Conservation (phyloP, 2,888 invertebrate species). For the Periphyllus acericola region DNA sequence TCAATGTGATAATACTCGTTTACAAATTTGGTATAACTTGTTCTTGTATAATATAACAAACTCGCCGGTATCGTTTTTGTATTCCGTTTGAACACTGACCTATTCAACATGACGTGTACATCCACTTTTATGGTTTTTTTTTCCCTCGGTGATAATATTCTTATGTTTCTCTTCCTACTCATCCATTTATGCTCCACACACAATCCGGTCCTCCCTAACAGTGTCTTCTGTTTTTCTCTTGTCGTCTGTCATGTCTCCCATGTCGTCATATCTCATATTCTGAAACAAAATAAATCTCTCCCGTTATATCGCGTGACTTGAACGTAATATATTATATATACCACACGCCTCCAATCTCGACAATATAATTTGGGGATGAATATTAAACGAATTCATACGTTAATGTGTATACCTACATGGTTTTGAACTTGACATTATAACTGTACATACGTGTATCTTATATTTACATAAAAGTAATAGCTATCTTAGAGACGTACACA, state of each 20-base stretch:
- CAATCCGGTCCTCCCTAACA: background rate
- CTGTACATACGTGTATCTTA: too few relatives aligned
- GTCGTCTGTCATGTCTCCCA: background rate
- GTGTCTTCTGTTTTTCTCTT: constrained; percentile 17
- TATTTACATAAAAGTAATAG: background rate
- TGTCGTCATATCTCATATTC: background rate
- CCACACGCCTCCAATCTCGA: background rate
- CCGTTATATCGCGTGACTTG: background rate
- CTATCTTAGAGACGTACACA: too few relatives aligned
- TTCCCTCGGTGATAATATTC: background rate
- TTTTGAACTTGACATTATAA: background rate
- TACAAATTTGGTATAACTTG: background rate
- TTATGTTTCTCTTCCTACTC: background rate
- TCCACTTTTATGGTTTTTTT: background rate
- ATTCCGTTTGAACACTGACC: background rate
- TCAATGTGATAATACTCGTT: background rate
- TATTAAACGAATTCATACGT: background rate
- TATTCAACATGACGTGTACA: background rate
- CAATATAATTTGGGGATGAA: background rate
- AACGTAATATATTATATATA: background rate
- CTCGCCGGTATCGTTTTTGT: background rate
- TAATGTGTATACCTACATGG: background rate
- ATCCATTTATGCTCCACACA: background rate
- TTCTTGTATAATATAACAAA: background rate
- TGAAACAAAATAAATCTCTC: background rate